phyloP scores from a whole-genome alignment of 1,140 invertebrate genomes.

The Drosophila elegans region DNA sequence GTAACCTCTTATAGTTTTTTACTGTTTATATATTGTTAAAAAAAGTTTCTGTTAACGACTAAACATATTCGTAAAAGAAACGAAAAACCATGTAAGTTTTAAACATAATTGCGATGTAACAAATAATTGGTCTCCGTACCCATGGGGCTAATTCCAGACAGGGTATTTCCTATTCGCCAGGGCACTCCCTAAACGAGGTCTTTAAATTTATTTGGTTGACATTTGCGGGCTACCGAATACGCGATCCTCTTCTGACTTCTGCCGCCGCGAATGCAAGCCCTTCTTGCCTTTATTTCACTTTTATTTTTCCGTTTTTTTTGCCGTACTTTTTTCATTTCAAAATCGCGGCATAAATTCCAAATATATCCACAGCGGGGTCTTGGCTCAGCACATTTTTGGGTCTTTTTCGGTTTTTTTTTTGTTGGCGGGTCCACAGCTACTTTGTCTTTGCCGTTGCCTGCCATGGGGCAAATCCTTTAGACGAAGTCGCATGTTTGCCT shows the following conservation, averaged over 20 bases:
- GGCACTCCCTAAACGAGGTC: background rate
- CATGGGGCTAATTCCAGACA: background rate
- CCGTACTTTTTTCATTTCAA: constrained; percentile 42
- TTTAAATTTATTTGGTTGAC: constrained; percentile 43
- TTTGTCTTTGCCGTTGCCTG: constrained; percentile 73
- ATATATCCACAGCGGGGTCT: constrained; percentile 46
- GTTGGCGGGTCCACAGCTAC: constrained; percentile 49
- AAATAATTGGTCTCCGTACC: too few species aligned
- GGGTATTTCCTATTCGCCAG: constrained; percentile 3
- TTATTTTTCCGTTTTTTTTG: constrained; percentile 39
- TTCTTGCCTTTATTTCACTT: constrained; percentile 60
- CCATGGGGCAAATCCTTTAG: constrained; percentile 74
- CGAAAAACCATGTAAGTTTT: too few species aligned
- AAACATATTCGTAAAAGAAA: too few species aligned
- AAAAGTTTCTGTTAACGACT: too few species aligned
- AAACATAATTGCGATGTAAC: background rate
- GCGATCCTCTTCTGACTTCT: constrained; percentile 44
- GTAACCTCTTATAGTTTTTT: too few species aligned
- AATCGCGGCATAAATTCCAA: constrained; percentile 74
- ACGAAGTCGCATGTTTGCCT: constrained; percentile 75
- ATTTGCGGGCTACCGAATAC: constrained; percentile 54
- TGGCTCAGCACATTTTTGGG: constrained; percentile 48
- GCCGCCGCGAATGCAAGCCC: constrained; percentile 19
- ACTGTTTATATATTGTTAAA: too few species aligned
- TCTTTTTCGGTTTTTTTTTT: constrained; percentile 17